These are phyloP conservation scores for Erebia epiphron DNA, from an alignment of 2,888 invertebrate genomes.

Conservation along the genomic window DNA sequence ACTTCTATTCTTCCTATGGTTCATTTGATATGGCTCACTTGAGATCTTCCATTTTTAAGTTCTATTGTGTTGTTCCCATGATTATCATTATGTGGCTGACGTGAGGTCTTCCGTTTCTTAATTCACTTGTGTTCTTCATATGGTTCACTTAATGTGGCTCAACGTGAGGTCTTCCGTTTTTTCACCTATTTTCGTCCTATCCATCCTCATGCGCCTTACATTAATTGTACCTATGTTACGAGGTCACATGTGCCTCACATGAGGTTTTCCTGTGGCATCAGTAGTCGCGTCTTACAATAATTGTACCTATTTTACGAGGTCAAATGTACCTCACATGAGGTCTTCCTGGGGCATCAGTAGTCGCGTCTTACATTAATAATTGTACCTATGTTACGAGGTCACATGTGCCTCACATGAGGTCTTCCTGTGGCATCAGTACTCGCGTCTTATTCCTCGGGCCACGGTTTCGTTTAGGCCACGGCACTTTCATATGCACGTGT, in stretches of 20 bases:
- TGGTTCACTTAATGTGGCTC: background rate
- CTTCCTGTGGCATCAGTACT: background rate
- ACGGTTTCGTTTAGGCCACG: constrained; percentile 16
- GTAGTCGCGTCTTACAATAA: background rate
- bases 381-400: background rate
- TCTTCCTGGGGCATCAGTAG: background rate
- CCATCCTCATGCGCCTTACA: no score
- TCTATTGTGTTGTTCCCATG: background rate
- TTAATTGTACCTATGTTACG: background rate
- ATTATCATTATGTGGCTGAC: background rate
- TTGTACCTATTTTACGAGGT: background rate
- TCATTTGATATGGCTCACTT: background rate
- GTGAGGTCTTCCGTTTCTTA: background rate
- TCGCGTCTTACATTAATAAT: background rate
- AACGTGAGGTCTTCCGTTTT: background rate
- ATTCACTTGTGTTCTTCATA: background rate
- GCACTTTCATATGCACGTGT: constrained; percentile 17
- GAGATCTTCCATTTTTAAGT: background rate
- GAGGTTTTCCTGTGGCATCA: background rate
- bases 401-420: constrained; percentile 7
- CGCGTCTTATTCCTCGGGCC: constrained; percentile 8
- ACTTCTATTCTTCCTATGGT: background rate
- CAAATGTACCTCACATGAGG: constrained; percentile 1
- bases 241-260: constrained; percentile 7
- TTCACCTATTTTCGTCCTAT: background rate